A percentile compares a stretch with the other conserved stretches of the same genome.
These are phyloP conservation scores for Choloepus hoffmanni DNA, from an alignment of 2,113 vertebrate species.

Conservation along the genomic window DNA sequence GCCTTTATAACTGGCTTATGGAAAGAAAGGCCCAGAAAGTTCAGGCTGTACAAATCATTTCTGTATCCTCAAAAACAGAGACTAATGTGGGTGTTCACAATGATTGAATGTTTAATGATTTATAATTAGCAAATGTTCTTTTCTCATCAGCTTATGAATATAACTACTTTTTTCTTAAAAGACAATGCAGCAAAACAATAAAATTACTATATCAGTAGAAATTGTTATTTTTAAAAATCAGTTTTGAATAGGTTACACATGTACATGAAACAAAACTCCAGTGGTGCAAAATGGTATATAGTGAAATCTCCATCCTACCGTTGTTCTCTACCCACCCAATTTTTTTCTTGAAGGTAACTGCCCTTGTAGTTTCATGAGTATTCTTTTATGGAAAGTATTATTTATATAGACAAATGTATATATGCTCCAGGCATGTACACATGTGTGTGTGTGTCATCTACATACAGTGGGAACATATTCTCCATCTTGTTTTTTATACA, in stretches of 20 bases:
- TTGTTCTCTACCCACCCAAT: not conserved
- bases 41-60: conserved; percentile 7
- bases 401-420: not conserved
- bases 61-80: not conserved
- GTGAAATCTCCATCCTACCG: not conserved
- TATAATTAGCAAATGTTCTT: conserved; percentile 32
- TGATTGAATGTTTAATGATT: not conserved
- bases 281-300: not conserved
- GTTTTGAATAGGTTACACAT: not conserved
- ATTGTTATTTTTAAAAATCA: not conserved
- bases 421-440: not conserved
- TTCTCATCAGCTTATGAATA: not conserved
- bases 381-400: not conserved
- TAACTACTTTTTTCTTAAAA: conserved; percentile 3
- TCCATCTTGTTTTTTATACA: not conserved
- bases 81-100: not conserved
- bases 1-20: not conserved
- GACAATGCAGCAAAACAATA: not conserved
- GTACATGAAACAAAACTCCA: not conserved
- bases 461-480: not conserved
- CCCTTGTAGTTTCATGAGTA: not conserved
- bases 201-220: not conserved
- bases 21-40: conserved; percentile 24
- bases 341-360: not conserved
- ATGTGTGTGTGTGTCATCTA: not conserved